These are phyloP conservation scores for Cathartes aura DNA, from an alignment of 2,113 vertebrate species.

Conservation along the genomic window DNA sequence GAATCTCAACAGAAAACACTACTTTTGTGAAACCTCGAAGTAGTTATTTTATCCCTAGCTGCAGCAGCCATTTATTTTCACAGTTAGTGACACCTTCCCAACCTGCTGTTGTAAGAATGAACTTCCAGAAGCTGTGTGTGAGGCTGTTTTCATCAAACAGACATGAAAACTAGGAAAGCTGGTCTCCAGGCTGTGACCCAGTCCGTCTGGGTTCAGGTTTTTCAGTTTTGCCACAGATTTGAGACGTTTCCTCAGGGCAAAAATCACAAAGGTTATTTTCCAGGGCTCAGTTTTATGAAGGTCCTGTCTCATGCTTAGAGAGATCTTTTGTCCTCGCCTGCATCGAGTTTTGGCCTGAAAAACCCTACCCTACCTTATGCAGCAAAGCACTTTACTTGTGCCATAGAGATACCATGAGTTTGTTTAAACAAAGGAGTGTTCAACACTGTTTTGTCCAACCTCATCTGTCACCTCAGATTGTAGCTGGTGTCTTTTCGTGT, in stretches of 20 bases:
- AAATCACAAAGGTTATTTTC: not conserved
- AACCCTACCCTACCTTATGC: fast-evolving
- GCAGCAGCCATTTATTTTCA: not conserved
- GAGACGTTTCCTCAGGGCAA: not conserved
- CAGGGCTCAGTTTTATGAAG: not conserved
- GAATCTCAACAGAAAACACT: not conserved
- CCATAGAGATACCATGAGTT: fast-evolving
- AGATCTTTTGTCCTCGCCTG: not conserved
- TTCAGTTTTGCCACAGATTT: not conserved
- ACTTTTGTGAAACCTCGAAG: not conserved
- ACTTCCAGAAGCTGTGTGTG: not conserved
- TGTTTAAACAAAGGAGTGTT: not conserved
- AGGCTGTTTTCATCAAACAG: not conserved
- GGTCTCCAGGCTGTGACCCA: not conserved
- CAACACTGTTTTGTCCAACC: not conserved
- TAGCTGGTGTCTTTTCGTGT: not conserved
- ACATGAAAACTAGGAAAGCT: not conserved
- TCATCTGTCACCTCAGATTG: not conserved
- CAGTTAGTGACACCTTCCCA: not conserved
- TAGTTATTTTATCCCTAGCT: not conserved
- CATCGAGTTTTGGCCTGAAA: not conserved
- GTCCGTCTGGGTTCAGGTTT: not conserved
- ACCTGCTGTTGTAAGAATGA: not conserved
- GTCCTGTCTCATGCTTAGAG: not conserved
- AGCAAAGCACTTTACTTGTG: not conserved